phyloP scores from a whole-genome alignment of 2,113 vertebrate genomes.

The Smithornis capensis region DNA sequence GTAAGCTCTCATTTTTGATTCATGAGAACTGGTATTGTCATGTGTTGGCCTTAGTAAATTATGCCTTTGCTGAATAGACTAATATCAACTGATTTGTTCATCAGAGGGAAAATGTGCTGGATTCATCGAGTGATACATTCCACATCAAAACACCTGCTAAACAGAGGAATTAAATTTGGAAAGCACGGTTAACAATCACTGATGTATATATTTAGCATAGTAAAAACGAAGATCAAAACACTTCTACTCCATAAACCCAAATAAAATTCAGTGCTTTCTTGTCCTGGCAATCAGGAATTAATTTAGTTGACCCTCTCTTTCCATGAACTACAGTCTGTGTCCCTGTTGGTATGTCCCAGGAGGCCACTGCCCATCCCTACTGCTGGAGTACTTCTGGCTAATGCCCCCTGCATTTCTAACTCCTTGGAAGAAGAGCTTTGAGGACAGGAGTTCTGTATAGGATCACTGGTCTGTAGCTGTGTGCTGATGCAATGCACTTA shows the following conservation, averaged over 20 bases:
- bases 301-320: neutral
- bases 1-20: neutral
- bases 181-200: neutral
- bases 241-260: neutral
- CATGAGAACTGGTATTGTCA: neutral
- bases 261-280: neutral
- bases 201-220: neutral
- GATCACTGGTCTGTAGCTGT: neutral
- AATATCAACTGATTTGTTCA: neutral
- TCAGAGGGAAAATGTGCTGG: neutral
- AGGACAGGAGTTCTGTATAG: neutral
- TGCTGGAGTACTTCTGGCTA: neutral
- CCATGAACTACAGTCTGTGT: accelerated
- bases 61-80: neutral
- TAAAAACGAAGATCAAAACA: neutral
- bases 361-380: neutral
- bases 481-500: neutral
- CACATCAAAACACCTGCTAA: neutral
- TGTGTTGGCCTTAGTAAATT: neutral
- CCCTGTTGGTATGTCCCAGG: accelerated
- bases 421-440: neutral
- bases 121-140: neutral
- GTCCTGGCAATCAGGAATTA: neutral
- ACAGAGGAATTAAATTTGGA: neutral
- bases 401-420: neutral